Percentiles rank a stretch among this genome's conserved stretches.
Evolutionary conservation across 2,888 invertebrate genomes (phyloP).

Genomic region (Diadegma fenestrale): DNA sequence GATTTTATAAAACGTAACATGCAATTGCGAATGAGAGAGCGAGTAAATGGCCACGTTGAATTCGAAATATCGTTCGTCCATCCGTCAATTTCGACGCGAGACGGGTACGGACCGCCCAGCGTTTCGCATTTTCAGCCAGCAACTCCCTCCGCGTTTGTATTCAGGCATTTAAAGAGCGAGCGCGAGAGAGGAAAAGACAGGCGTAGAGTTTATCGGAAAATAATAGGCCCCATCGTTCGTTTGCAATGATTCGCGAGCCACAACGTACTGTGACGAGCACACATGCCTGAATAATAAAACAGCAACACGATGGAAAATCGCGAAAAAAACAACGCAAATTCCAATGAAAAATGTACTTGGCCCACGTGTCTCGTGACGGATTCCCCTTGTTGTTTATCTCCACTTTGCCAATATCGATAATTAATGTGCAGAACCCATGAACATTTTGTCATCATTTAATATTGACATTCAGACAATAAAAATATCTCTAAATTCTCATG

Average conservation of each 20-base stretch:
- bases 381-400: constrained; percentile 6
- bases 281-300: constrained; percentile 59
- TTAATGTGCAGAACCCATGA: neutral
- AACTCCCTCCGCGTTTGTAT: constrained; percentile 33
- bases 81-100: constrained; percentile 67
- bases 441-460: constrained; percentile 6
- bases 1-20: constrained; percentile 6
- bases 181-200: constrained; percentile 20
- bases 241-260: constrained; percentile 55
- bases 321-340: neutral
- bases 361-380: constrained; percentile 6
- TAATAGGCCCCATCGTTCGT: constrained; percentile 64
- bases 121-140: constrained; percentile 61
- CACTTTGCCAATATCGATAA: neutral
- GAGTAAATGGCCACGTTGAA: constrained; percentile 59
- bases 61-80: constrained; percentile 67
- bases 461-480: neutral
- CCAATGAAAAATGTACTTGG: constrained; percentile 30
- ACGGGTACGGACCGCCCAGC: constrained; percentile 34
- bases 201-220: constrained; percentile 65
- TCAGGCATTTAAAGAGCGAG: constrained; percentile 40
- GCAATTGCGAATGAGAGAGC: constrained; percentile 32
- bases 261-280: constrained; percentile 40
- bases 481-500: neutral
- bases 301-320: constrained; percentile 24